Percentiles rank a stretch among this genome's conserved stretches.
Evolutionary conservation across 2,797 vertebrate genomes (phyloP).

Genomic region (Fringilla coelebs): DNA sequence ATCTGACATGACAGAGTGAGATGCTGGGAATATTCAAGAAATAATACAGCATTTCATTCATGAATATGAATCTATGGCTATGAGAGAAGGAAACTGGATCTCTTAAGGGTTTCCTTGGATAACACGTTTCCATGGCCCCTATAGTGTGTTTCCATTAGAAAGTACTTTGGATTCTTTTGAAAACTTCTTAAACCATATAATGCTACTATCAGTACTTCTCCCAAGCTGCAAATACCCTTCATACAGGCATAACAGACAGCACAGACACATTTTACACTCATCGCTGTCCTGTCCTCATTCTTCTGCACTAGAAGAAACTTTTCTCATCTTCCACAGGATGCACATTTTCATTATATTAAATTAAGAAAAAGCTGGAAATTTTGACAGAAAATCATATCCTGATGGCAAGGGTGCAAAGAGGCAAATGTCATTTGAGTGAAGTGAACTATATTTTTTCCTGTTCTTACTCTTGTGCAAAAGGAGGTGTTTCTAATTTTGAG

Average conservation of each 20-base stretch:
- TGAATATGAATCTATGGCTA: not conserved
- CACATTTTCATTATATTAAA: not conserved
- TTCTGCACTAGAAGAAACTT: not conserved
- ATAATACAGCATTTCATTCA: not conserved
- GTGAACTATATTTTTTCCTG: not conserved
- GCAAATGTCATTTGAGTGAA: not conserved
- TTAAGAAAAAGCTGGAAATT: not conserved
- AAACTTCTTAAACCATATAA: not conserved
- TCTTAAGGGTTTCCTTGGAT: not conserved
- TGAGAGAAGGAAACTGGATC: not conserved
- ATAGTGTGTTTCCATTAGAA: not conserved
- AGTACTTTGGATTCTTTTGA: not conserved
- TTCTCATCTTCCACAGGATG: not conserved
- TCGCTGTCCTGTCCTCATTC: not conserved
- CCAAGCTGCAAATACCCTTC: not conserved
- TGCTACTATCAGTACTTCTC: not conserved
- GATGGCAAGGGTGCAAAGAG: not conserved
- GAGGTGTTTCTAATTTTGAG: not conserved
- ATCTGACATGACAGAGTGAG: not conserved
- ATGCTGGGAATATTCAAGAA: not conserved
- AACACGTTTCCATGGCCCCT: not conserved
- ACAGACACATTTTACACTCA: accelerated
- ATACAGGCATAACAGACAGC: not conserved
- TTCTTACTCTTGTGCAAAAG: not conserved
- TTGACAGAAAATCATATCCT: not conserved